Conservation (phyloP, 2,113 vertebrate genomes). For the Morone saxatilis region DNA sequence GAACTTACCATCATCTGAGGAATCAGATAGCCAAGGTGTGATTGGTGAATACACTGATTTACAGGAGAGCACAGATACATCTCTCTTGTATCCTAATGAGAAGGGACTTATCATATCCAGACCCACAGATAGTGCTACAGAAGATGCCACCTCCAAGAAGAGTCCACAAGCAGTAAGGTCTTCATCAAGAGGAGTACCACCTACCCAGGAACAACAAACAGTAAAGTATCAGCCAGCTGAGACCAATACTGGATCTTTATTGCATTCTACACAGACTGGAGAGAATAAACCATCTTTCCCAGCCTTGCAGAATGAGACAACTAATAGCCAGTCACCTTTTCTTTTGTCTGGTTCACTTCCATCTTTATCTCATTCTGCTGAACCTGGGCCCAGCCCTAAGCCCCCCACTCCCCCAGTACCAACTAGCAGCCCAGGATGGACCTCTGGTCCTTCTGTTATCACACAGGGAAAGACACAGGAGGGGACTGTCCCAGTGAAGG, state of each 20-base stretch:
- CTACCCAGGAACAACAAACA: conserved; percentile 38
- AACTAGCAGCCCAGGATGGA: conserved; percentile 31
- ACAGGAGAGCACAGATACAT: conserved; percentile 44
- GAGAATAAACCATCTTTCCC: conserved; percentile 37
- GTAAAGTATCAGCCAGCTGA: conserved; percentile 40
- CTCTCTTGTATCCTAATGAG: conserved; percentile 31
- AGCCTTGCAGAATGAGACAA: neutral
- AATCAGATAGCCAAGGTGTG: conserved; percentile 66
- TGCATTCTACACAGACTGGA: conserved; percentile 27
- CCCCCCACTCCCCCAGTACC: neutral
- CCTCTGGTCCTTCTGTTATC: conserved; percentile 6
- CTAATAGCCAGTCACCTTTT: conserved; percentile 29
- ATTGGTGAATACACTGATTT: conserved; percentile 76
- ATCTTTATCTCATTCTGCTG: conserved; percentile 25
- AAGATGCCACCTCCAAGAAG: conserved; percentile 12
- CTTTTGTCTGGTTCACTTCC: conserved; percentile 29
- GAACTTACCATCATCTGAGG: conserved; percentile 56
- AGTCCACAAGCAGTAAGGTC: conserved; percentile 13
- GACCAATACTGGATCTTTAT: conserved; percentile 26
- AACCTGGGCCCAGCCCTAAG: neutral
- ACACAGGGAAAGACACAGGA: conserved; percentile 12
- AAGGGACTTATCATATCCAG: conserved; percentile 5
- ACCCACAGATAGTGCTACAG: conserved; percentile 16
- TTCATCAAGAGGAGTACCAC: conserved; percentile 9
- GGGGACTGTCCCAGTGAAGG: neutral